These are phyloP conservation scores for Zingel zingel DNA, from an alignment of 2,113 vertebrate species.

Conservation along the genomic window DNA sequence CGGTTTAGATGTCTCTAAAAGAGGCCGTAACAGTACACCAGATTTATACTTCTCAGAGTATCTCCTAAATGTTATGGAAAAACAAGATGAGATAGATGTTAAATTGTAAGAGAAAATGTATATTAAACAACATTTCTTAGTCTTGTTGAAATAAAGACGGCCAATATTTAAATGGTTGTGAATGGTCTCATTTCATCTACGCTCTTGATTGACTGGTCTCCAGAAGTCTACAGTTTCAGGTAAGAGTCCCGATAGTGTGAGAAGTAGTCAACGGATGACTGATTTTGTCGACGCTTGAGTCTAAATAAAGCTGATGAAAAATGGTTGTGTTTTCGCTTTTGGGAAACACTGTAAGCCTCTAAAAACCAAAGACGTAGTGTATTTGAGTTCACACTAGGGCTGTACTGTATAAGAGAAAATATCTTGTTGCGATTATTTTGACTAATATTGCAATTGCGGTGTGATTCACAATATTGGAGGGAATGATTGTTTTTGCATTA, in stretches of 20 bases:
- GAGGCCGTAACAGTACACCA: conserved; percentile 83
- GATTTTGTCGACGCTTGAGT: not conserved
- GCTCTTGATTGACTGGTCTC: not conserved
- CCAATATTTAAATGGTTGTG: conserved; percentile 84
- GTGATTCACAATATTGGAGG: too few relatives aligned
- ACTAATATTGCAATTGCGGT: too few relatives aligned
- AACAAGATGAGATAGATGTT: conserved; percentile 83
- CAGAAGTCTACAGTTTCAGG: not conserved
- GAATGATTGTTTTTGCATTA: too few relatives aligned
- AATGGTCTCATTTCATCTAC: conserved; percentile 45
- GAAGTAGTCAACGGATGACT: not conserved
- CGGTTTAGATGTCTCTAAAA: conserved; percentile 86
- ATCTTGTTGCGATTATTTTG: too few relatives aligned
- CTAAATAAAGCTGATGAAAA: not conserved
- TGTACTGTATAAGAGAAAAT: too few relatives aligned
- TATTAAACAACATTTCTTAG: conserved; percentile 87
- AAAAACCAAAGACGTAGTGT: too few relatives aligned
- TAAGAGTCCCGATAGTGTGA: not conserved
- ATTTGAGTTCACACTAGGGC: not conserved
- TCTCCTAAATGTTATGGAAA: conserved; percentile 82
- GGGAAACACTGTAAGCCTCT: not conserved
- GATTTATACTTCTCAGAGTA: conserved; percentile 85
- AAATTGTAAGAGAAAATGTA: conserved; percentile 87
- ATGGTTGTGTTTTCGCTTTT: not conserved
- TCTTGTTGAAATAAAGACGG: conserved; percentile 89